Evolutionary conservation across 2,797 vertebrate genomes (phyloP), one percentile per base, ranked within the genome.

Genomic region (Sebastes minor): DNA sequence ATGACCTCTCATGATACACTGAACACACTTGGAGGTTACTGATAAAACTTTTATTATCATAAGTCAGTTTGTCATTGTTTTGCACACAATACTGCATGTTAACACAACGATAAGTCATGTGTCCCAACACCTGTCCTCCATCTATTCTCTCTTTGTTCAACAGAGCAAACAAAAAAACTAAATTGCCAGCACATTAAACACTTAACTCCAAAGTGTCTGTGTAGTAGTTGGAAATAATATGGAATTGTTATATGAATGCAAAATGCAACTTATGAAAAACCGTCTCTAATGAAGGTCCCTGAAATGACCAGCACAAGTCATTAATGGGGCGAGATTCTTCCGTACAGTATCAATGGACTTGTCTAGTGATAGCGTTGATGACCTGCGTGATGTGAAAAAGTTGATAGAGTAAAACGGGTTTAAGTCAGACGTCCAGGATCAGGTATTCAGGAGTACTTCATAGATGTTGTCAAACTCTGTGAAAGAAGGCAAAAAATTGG

Each of bases 61-160:
- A 78, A 81, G 74, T 91, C 23, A 78, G 12, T 81, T 85, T 72
- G 52, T 85, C 53, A 87, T 89, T 78, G 71, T 88, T 89, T 88
- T 78, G 84, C 83, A 84, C 89, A 90, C 86, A 90, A 82, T 78
- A 91, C 86, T 89, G 86, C 86, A 91, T 89, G 84, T 86, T 55
- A 81, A 91, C 83, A 90, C 78, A 80, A 89, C 74, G 3, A 88
- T 63, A 82, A 67, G 64, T 78, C 72, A 78, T n/a, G 68, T 85
- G 78, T 65, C 83, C 49, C 81, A 74, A 83, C 82, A 82, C 84
- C 87, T 78, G 81, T 32, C 80, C 76, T 49, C 71, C 75, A 53
- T 30, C 78, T 68, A 55, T 71, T 66, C 42, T 69, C 11, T 62
- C 20, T 38, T 32, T 22, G 13, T 9, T 49, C 55, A 30, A 63